These are phyloP conservation scores for Orycteropus afer DNA, from an alignment of 2,113 vertebrate genomes.

Conservation along the genomic window DNA sequence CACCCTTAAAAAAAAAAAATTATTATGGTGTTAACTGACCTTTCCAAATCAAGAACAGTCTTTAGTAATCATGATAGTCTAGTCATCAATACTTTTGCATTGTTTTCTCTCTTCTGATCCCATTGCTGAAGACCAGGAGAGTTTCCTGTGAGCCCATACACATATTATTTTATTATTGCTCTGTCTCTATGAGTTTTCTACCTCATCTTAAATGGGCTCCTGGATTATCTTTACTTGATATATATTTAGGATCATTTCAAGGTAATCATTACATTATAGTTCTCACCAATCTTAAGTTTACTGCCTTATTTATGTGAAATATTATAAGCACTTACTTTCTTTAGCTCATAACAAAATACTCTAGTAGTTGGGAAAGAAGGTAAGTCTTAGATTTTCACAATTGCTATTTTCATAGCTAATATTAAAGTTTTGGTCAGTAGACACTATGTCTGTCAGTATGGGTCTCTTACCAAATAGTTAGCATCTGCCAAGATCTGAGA, in stretches of 20 bases:
- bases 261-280: slow-evolving; percentile 1
- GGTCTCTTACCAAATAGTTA: neutral
- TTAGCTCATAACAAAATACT: neutral
- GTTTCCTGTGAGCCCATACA: slow-evolving; percentile 20
- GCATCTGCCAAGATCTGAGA: neutral
- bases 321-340: neutral
- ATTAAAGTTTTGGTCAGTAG: neutral
- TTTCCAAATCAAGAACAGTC: neutral
- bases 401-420: neutral
- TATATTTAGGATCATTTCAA: neutral
- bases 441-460: neutral
- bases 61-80: neutral
- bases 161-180: neutral
- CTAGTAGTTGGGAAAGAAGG: neutral
- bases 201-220: neutral
- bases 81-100: neutral
- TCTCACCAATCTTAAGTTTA: neutral
- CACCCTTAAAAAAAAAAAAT: neutral
- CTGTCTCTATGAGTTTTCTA: neutral
- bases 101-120: slow-evolving; percentile 33
- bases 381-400: neutral
- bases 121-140: neutral
- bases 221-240: neutral
- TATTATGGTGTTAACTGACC: neutral
- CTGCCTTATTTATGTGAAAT: slow-evolving; percentile 12